A percentile compares a stretch with the other conserved stretches of the same genome.
These are phyloP conservation scores for Macrostomum cliftonense DNA, from an alignment of 2,888 invertebrate species.

Conservation along the genomic window DNA sequence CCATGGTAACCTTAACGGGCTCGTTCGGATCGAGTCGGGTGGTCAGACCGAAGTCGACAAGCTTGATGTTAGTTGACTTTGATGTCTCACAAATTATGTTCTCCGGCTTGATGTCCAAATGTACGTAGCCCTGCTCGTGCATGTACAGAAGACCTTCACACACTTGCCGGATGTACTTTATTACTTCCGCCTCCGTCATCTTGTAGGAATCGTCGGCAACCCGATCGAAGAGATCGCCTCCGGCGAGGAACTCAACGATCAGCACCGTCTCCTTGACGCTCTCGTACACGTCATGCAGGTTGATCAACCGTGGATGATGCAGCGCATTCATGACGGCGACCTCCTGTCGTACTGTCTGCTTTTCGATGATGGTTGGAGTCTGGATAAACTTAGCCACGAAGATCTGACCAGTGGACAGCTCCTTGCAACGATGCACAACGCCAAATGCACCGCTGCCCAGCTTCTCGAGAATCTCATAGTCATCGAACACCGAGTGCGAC, in stretches of 20 bases:
- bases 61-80: constrained; percentile 78
- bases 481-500: constrained; percentile 79
- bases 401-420: constrained; percentile 81
- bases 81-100: constrained; percentile 98
- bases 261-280: constrained; percentile 98
- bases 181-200: constrained; percentile 97
- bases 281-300: constrained; percentile 93
- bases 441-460: constrained; percentile 96
- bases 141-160: constrained; percentile 91
- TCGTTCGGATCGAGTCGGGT: constrained; percentile 93
- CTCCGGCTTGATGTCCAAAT: constrained; percentile 70
- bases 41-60: constrained; percentile 97
- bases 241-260: constrained; percentile 93
- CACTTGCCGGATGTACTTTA: constrained; percentile 94
- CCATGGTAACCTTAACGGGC: constrained; percentile 92
- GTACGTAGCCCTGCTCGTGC: constrained; percentile 98
- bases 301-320: constrained; percentile 86
- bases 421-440: constrained; percentile 90
- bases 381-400: constrained; percentile 95
- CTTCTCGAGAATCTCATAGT: constrained; percentile 95
- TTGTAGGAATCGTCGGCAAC: constrained; percentile 91
- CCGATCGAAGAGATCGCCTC: constrained; percentile 93
- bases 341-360: constrained; percentile 85
- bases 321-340: constrained; percentile 96
- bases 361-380: constrained; percentile 61